Evolutionary conservation across 37 sponge, comb jelly and placozoan genomes (phyloP).

Genomic region (Diacarnus erythraeanus): DNA sequence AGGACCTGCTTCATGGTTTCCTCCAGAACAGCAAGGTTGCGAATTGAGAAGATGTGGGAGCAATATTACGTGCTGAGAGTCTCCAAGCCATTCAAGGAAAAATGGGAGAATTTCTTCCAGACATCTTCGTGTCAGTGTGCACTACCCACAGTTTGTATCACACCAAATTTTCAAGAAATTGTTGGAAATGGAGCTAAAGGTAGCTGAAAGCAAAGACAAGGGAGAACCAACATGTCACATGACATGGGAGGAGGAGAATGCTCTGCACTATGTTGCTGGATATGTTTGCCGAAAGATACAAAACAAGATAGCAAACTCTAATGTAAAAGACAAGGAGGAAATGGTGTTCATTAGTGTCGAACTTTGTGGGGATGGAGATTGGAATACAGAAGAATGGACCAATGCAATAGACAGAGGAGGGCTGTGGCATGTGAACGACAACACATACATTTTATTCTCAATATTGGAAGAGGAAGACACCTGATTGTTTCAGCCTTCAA

Average conservation of each 20-base stretch:
- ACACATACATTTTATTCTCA: slow-evolving; percentile 8
- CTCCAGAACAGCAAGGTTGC: not conserved
- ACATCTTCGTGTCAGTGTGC: not conserved
- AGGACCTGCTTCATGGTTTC: not conserved
- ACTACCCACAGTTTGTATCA: no score
- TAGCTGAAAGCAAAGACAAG: no score
- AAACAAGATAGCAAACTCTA: slow-evolving; percentile 4
- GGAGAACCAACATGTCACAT: no score
- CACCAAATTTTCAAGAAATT: not conserved
- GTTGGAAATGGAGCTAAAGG: not conserved
- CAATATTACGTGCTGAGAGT: not conserved
- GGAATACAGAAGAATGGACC: slow-evolving; percentile 33
- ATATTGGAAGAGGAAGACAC: slow-evolving; percentile 20
- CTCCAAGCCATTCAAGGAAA: not conserved
- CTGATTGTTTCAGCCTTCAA: not conserved
- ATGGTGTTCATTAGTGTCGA: slow-evolving; percentile 7
- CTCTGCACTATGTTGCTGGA: slow-evolving; percentile 16
- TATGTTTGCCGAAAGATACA: slow-evolving; percentile 4
- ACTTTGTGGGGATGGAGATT: not conserved
- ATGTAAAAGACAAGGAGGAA: slow-evolving; percentile 7
- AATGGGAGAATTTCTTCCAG: not conserved
- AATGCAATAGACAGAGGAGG: slow-evolving; percentile 40
- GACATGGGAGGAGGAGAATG: slow-evolving; percentile 11
- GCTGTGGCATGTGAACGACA: slow-evolving; percentile 14
- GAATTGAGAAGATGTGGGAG: not conserved